Evolutionary conservation across 2,888 invertebrate species (phyloP).

Genomic region (Allacma fusca): DNA sequence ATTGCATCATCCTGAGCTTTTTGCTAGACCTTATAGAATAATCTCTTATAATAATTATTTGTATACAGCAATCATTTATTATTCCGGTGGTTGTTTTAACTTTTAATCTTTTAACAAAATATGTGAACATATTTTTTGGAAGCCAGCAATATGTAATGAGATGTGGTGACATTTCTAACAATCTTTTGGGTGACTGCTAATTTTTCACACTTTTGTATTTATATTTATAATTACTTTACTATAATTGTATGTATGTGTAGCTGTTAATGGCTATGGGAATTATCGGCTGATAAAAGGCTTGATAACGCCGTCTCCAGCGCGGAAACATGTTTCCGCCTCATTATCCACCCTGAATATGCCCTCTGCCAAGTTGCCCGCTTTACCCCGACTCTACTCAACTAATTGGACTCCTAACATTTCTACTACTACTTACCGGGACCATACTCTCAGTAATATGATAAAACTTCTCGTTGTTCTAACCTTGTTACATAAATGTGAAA

Average conservation of each 20-base stretch:
- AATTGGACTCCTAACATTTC: slow-evolving; percentile 61
- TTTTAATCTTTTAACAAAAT: too few relatives aligned
- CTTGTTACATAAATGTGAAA: too few relatives aligned
- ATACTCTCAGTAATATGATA: slow-evolving; percentile 50
- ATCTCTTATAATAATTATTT: too few relatives aligned
- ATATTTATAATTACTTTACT: background rate
- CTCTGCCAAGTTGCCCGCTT: slow-evolving; percentile 56
- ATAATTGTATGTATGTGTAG: slow-evolving; percentile 33
- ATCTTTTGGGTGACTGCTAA: background rate
- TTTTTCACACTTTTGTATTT: background rate
- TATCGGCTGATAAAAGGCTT: slow-evolving; percentile 50
- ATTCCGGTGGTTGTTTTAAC: too few relatives aligned
- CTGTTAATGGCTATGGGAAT: slow-evolving; percentile 51
- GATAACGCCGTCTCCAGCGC: slow-evolving; percentile 47
- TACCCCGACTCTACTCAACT: slow-evolving; percentile 59
- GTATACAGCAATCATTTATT: too few relatives aligned
- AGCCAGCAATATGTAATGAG: too few relatives aligned
- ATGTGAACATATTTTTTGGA: too few relatives aligned
- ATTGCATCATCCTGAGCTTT: too few relatives aligned
- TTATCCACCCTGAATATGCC: slow-evolving; percentile 59
- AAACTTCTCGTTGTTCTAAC: background rate
- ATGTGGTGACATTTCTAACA: background rate
- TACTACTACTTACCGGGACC: slow-evolving; percentile 54
- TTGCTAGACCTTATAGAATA: too few relatives aligned
- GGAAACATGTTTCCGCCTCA: slow-evolving; percentile 58